A percentile compares a stretch with the other conserved stretches of the same genome.
Evolutionary conservation across 1,140 invertebrate genomes (phyloP).

Genomic region (Leucophenga varia): DNA sequence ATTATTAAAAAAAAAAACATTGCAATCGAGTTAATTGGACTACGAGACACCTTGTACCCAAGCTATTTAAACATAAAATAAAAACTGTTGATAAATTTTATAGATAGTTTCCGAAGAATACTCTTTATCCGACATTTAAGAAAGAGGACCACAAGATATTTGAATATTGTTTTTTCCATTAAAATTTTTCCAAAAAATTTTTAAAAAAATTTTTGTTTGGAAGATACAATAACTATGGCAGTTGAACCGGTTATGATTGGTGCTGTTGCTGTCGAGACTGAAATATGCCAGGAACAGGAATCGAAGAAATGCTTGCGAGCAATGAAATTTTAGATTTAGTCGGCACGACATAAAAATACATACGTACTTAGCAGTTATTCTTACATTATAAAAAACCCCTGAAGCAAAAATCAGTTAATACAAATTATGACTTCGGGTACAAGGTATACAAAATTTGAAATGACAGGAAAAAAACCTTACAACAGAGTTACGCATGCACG

Average conservation of each 20-base stretch:
- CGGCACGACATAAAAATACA: not conserved
- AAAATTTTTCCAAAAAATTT: not conserved
- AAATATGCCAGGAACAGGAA: too few species aligned
- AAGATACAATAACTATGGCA: too few species aligned
- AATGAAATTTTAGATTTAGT: not conserved
- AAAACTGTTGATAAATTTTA: not conserved
- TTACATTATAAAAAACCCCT: too few species aligned
- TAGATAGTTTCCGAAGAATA: not conserved
- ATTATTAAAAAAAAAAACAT: not conserved
- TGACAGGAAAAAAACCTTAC: constrained; percentile 24
- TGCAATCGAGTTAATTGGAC: not conserved
- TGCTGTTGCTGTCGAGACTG: too few species aligned
- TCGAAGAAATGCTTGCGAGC: too few species aligned
- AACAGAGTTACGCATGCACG: constrained; percentile 41
- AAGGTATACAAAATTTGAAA: not conserved
- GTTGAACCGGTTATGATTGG: too few species aligned
- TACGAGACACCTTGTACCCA: not conserved
- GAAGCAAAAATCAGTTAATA: too few species aligned
- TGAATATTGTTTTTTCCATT: not conserved
- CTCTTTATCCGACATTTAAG: too few species aligned
- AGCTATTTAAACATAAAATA: not conserved
- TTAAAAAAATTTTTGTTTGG: not conserved
- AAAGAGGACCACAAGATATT: too few species aligned
- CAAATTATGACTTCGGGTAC: too few species aligned
- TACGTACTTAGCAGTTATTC: not conserved